Evolutionary conservation across 2,797 vertebrate species (phyloP).

Genomic region (Eutrigla gurnardus): DNA sequence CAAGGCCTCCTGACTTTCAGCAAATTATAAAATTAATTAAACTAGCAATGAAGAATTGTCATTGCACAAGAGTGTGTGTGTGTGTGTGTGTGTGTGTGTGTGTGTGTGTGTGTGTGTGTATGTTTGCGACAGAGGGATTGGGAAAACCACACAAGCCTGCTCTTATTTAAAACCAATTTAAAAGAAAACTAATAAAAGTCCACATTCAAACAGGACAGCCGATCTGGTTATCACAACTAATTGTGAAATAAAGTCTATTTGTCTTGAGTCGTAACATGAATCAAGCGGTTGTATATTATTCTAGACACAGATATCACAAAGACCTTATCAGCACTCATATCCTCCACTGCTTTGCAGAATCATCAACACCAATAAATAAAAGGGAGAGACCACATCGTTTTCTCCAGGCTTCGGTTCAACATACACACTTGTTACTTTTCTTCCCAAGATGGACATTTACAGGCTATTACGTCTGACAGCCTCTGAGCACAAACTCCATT

Average conservation of each 20-base stretch:
- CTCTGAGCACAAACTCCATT: neutral
- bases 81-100: constrained; percentile 7
- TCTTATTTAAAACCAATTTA: constrained; percentile 28
- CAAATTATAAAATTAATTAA: constrained; percentile 23
- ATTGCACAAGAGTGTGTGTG: too few species aligned
- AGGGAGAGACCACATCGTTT: constrained; percentile 49
- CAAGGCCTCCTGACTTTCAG: neutral
- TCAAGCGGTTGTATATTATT: constrained; percentile 70
- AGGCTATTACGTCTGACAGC: constrained; percentile 16
- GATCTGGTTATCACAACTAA: constrained; percentile 42
- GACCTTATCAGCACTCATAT: constrained; percentile 63
- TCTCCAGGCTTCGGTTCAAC: constrained; percentile 51
- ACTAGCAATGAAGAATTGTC: neutral
- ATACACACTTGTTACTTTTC: constrained; percentile 30
- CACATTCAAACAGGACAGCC: constrained; percentile 20
- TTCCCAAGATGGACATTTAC: constrained; percentile 41
- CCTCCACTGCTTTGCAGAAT: constrained; percentile 56
- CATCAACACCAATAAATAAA: constrained; percentile 72
- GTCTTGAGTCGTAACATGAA: constrained; percentile 67
- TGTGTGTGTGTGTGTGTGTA: neutral
- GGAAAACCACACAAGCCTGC: neutral
- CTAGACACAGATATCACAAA: constrained; percentile 63
- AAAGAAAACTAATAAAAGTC: constrained; percentile 46
- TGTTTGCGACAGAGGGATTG: neutral
- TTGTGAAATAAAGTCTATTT: constrained; percentile 29